Evolutionary conservation across 2,888 invertebrate species (phyloP), one percentile per base, ranked within the genome.

Genomic region (Margaritifera margaritifera): DNA sequence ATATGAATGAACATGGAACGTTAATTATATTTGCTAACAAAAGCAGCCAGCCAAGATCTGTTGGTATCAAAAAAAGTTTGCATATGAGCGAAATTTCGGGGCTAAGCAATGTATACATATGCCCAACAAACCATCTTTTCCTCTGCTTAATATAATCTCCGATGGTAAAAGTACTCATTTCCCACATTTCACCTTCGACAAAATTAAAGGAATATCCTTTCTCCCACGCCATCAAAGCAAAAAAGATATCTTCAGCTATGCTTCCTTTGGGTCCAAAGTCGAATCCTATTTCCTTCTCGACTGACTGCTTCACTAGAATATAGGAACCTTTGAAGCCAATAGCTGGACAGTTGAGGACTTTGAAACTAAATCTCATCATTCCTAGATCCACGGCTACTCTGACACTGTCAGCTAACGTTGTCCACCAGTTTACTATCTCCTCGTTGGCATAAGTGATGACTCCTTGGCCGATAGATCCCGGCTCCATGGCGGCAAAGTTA

Each of bases 301-400:
- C 77, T 15, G 70, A 75, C 1, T 71, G 78, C 52, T 74, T 75
- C 31, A 78, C 76, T 4, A 80, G 78, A 50, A 78, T 74, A 70
- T 78, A 80, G 1, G 80, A 80, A 0, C 80, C 80, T 59, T 80
- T 80, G 78, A 77, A 79, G 62, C 75, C 77, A 61, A 79, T 75
- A 20, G 78, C 53, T 42, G 80, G 80, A 50, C 69, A 73, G 52
- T 74, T 66, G 20, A 78, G 66, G 51, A 31, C 66, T 25, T 65
- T 66, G 25, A 78, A 66, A 6, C 64, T 65, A 66, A 61, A 79
- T 31, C 56, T 68, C 42, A 64, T 70, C 57, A 57, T 25, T 22
- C 64, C 67, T 27, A 60, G 72, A 62, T 74, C 80, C 15, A 78
- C 68, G 18, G 76, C 80, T 24, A 79, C 80, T 11, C 80, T 58